These are phyloP conservation scores for Penaeus indicus DNA, from an alignment of 1,140 invertebrate species.

Conservation along the genomic window DNA sequence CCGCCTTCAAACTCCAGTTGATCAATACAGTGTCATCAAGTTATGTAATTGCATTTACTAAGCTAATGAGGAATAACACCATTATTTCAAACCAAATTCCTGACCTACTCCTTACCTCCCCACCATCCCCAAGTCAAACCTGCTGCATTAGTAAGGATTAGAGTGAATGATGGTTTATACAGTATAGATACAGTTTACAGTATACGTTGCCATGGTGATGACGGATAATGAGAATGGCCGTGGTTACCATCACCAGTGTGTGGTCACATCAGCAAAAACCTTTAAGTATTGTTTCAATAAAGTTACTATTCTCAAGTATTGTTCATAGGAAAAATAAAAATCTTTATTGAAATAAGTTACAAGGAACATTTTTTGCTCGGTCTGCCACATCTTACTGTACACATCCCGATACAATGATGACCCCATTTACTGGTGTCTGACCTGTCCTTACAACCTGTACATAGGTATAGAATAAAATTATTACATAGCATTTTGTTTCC, in stretches of 20 bases:
- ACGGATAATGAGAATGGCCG: conserved; percentile 43
- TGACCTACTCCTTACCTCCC: conserved; percentile 39
- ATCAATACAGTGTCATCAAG: no score
- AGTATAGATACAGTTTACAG: conserved; percentile 6
- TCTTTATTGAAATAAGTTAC: conserved; percentile 52
- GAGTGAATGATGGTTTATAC: conserved; percentile 40
- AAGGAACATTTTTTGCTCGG: conserved; percentile 40
- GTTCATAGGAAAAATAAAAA: conserved; percentile 32
- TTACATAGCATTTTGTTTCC: conserved; percentile 45
- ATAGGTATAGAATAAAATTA: conserved; percentile 61
- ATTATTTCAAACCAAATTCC: conserved; percentile 35
- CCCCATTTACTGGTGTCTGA: conserved; percentile 61
- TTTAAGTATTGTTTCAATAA: conserved; percentile 42
- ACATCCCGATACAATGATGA: conserved; percentile 59
- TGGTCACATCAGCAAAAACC: conserved; percentile 42
- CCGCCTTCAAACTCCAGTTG: no score
- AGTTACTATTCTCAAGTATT: conserved; percentile 44
- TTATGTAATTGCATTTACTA: no score
- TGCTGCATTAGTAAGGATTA: conserved; percentile 49
- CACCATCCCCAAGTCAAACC: conserved; percentile 11
- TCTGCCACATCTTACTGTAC: conserved; percentile 51
- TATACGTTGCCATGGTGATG: conserved; percentile 36
- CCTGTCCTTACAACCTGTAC: conserved; percentile 63
- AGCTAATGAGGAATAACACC: neutral
- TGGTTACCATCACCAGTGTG: conserved; percentile 47